Evolutionary conservation across 2,888 invertebrate species (phyloP).

Genomic region (Diaphora mendica): DNA sequence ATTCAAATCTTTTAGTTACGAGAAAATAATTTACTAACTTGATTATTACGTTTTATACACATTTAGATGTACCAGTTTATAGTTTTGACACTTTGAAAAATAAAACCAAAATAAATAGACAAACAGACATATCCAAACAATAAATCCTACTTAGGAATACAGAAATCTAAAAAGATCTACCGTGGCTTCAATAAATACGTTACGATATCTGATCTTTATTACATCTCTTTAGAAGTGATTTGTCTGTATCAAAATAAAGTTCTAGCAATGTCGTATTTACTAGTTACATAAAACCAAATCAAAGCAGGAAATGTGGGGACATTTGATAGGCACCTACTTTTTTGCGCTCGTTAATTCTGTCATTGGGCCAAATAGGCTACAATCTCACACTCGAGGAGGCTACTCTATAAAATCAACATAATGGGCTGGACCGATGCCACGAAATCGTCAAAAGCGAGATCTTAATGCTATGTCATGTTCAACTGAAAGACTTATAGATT

Average conservation of each 20-base stretch:
- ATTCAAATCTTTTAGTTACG: no score
- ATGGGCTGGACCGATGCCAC: conserved; percentile 42
- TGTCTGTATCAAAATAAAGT: background rate
- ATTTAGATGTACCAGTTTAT: no score
- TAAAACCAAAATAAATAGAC: background rate
- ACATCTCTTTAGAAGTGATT: background rate
- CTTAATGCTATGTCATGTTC: conserved; percentile 17
- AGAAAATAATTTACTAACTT: no score
- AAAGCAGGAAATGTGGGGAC: background rate
- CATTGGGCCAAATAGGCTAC: conserved; percentile 27
- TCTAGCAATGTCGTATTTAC: background rate
- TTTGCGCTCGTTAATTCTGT: conserved; percentile 24
- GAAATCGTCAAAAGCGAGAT: conserved; percentile 9
- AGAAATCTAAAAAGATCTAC: background rate
- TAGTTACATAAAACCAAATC: background rate
- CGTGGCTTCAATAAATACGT: background rate
- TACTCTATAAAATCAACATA: conserved; percentile 41
- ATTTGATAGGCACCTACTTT: conserved; percentile 16
- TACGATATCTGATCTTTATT: background rate
- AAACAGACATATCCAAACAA: background rate
- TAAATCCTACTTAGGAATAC: background rate
- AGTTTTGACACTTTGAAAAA: no score
- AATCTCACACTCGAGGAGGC: conserved; percentile 27
- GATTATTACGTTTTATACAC: no score
- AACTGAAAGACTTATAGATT: background rate